Base-by-base conservation (phyloP, 2,113 vertebrate genomes). In the Sorex fumeus region DNA sequence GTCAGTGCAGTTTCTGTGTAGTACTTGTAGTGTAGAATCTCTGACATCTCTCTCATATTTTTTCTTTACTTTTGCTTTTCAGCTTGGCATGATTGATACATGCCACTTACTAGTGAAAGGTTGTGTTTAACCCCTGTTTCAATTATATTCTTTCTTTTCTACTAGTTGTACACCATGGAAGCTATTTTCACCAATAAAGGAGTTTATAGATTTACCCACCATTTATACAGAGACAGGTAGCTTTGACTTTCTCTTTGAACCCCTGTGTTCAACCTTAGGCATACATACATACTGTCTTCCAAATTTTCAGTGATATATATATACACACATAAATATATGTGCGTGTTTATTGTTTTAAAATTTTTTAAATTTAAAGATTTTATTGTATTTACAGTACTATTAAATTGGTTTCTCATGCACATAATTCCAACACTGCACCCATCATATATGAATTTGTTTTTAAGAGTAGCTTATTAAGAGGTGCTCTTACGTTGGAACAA, bases 101-200 rank as follows among this genome's bases (percentile, higher is more conserved):
- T 74, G 7, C 21, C 30, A 74, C 4, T 84, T 91, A 45, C 18
- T 67, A 9, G n/a, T 74, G 25, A 60, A 88, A 91, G 34, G 19
- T 74, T 72, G 28, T n/a, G 13, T 13, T 47, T 83, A 70, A 77
- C 6, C 23, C 45, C 6, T 76, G 10, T 50, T 80, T 34, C 43
- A 91, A 34, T 60, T 91, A 74, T 30, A 79, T 47, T 88, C 53
- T 84, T 88, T 5, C 25, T 69, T 88, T 87, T 60, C n/a, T 47
- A 74, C 15, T 45, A 15, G 18, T 25, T 67, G 18, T 60, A 57
- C n/a, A 74, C 7, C 30, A 23, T 84, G 16, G n/a, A 36, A 21
- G 4, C 7, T 88, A 19, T 57, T 84, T 30, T 74, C n/a, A 80
- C 2, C 84, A 30, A 27, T 62, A 3, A 88, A 87, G 45, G 40